These are phyloP conservation scores for Drosophila mauritiana DNA, from an alignment of 1,140 invertebrate species.

Conservation along the genomic window DNA sequence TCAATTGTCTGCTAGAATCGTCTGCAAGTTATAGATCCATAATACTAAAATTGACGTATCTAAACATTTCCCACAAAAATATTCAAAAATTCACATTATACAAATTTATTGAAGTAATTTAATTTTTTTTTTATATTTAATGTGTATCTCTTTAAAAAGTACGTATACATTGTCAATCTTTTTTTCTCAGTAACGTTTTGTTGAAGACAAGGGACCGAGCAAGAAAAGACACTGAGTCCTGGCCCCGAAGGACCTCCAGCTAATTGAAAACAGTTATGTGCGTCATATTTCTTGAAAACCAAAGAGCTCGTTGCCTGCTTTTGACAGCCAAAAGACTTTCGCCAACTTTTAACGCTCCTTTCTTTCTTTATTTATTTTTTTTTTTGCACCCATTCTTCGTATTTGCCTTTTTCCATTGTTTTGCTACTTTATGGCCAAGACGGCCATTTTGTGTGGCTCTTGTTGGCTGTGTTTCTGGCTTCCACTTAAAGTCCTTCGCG, in stretches of 20 bases:
- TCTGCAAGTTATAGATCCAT: too few species aligned
- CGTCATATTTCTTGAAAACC: conserved; percentile 59
- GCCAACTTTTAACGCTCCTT: conserved; percentile 23
- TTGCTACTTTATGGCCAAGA: conserved; percentile 50
- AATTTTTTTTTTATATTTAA: too few species aligned
- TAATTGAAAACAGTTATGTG: conserved; percentile 74
- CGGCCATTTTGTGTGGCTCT: conserved; percentile 43
- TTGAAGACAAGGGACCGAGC: background rate
- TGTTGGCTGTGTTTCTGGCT: background rate
- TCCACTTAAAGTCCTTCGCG: conserved; percentile 36
- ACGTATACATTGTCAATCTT: too few species aligned
- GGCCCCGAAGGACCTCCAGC: conserved; percentile 37
- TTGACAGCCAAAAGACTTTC: conserved; percentile 56
- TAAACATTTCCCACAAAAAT: background rate
- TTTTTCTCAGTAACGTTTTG: background rate
- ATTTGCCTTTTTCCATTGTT: conserved; percentile 29
- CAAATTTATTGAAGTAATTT: background rate
- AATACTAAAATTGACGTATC: too few species aligned
- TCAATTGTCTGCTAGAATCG: too few species aligned
- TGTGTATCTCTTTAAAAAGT: too few species aligned
- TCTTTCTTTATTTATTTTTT: background rate
- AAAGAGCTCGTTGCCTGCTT: conserved; percentile 46
- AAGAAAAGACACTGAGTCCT: conserved; percentile 22
- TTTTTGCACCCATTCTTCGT: background rate
- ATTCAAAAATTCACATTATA: background rate